Base-by-base conservation (phyloP, 2,113 vertebrate species). In the Gobius niger region DNA sequence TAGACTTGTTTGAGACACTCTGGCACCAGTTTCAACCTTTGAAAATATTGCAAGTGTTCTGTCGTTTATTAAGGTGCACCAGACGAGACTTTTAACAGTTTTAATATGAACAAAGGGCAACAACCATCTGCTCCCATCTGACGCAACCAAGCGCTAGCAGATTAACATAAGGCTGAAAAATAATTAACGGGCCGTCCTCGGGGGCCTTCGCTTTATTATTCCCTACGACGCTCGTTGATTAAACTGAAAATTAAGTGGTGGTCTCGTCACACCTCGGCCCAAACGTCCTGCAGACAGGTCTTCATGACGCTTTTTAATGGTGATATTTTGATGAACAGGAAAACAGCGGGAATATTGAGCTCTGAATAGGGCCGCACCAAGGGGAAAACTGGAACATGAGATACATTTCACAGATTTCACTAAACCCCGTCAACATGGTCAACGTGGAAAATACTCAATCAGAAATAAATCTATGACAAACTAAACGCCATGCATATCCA, bases 141-240 rank as follows among this genome's bases (percentile, higher is more conserved):
- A 47, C 50, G 12, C 53, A 40, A 6, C 13, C 19, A 57, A 57
- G 56, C 56, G 7, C 34, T 1, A 40, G 34, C 13, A 59, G 56
- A 41, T 59, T 59, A 59, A 41, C 34, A 41, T 59, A 41, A 41
- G 34, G 24, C 56, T 59, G 24, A 59, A 59, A 59, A 34, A 59
- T 59, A 59, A 59, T 59, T 40, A 59, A 59, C 13, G 1, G 34
- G 12, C 24, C 41, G 24, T 59, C 56, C 56, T 41, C 12, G 11
- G 56, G 56, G 56, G 6, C 56, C 12, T 59, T 12, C 4, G 15
- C 9, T 16, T 34, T 62, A 62, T 62, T 62, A 15, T 44, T 62
- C 14, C 59, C 42, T 4, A 10, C 11, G 59, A 62, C 13, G 56
- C 34, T 5, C 24, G 16, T 62, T 44, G 59, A 44, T 44, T 62